Evolutionary conservation across 1,140 invertebrate genomes (phyloP).

Genomic region (Drosophila grimshawi): DNA sequence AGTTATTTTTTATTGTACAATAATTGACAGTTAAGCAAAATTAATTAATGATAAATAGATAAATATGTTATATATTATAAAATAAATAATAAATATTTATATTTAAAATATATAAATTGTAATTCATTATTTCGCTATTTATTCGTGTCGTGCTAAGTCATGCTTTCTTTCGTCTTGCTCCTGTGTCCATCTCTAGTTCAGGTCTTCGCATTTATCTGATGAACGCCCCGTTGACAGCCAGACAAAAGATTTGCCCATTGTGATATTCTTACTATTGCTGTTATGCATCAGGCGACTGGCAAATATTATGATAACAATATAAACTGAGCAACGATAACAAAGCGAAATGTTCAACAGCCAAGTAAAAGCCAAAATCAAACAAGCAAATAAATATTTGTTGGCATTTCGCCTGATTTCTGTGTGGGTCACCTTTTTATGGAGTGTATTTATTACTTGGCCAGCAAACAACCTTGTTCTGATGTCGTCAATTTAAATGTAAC

Average conservation of each 20-base stretch:
- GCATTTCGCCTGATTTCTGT: constrained; percentile 7
- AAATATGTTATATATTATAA: too few species aligned
- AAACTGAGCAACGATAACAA: constrained; percentile 3
- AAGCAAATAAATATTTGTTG: constrained; percentile 10
- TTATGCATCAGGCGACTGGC: background rate
- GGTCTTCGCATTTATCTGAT: constrained; percentile 40
- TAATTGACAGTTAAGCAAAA: too few species aligned
- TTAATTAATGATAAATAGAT: too few species aligned
- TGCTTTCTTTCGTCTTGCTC: background rate
- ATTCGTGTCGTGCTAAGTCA: background rate
- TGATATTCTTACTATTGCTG: constrained; percentile 12
- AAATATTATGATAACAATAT: constrained; percentile 24
- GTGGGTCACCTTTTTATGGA: constrained; percentile 14
- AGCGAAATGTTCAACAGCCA: constrained; percentile 16
- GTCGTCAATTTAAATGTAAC: constrained; percentile 31
- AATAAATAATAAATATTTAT: too few species aligned
- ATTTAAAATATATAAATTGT: too few species aligned
- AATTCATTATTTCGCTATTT: background rate
- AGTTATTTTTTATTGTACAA: too few species aligned
- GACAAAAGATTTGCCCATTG: constrained; percentile 15
- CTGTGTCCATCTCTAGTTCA: constrained; percentile 18
- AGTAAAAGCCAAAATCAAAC: constrained; percentile 7
- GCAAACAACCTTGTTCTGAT: constrained; percentile 13
- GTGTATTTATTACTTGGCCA: constrained; percentile 18
- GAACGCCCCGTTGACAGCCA: constrained; percentile 30